These are phyloP conservation scores for Colletes gigas DNA, from an alignment of 1,140 invertebrate genomes.

Conservation along the genomic window DNA sequence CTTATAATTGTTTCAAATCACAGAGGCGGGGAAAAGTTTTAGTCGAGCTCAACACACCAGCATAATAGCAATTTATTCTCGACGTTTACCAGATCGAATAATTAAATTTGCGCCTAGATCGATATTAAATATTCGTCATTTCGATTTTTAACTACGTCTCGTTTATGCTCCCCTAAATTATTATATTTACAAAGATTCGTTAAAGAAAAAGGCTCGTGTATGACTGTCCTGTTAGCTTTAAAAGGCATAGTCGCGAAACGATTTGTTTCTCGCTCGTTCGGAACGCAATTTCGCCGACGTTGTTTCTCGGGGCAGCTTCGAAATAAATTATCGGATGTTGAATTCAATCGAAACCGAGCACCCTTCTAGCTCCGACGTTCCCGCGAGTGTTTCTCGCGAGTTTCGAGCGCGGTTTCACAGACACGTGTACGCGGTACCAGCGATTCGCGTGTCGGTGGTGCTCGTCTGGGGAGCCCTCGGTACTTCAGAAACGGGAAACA, in stretches of 20 bases:
- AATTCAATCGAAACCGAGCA: neutral
- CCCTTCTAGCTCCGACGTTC: neutral
- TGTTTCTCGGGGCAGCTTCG: neutral
- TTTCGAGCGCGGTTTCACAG: slow-evolving; percentile 18
- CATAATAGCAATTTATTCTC: too few relatives aligned
- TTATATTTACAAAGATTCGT: too few relatives aligned
- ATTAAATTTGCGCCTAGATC: too few relatives aligned
- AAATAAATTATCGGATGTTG: neutral
- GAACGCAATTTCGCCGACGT: neutral
- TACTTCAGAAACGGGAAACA: slow-evolving; percentile 24
- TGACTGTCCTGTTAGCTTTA: too few relatives aligned
- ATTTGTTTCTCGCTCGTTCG: neutral
- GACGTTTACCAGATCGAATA: too few relatives aligned
- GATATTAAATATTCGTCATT: too few relatives aligned
- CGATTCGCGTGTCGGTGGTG: neutral
- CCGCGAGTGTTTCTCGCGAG: neutral
- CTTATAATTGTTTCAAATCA: too few relatives aligned
- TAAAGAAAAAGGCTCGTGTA: too few relatives aligned
- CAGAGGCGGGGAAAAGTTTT: too few relatives aligned
- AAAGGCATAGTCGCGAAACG: neutral
- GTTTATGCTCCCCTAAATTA: too few relatives aligned
- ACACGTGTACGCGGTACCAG: slow-evolving; percentile 1
- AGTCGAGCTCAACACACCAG: too few relatives aligned
- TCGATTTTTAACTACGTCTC: too few relatives aligned
- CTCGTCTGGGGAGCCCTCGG: neutral